These are phyloP conservation scores for Leguminivora glycinivorella DNA, from an alignment of 1,140 invertebrate species.

Conservation along the genomic window DNA sequence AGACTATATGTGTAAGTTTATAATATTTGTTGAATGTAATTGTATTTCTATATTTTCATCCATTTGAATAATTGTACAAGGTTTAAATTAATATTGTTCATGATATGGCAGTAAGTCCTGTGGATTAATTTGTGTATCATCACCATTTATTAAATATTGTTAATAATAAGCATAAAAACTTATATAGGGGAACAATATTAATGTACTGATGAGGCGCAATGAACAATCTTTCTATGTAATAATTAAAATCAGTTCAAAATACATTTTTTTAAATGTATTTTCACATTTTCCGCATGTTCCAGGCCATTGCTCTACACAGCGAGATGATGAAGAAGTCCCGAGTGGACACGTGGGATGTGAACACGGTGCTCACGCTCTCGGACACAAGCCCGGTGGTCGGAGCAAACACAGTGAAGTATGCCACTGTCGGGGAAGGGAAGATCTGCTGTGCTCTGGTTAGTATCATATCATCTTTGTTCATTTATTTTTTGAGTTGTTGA, in stretches of 20 bases:
- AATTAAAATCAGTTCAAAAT: too few relatives aligned
- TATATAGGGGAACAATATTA: too few relatives aligned
- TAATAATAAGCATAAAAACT: too few relatives aligned
- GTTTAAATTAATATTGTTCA: neutral
- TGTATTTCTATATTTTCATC: neutral
- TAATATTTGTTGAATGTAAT: neutral
- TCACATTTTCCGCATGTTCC: conserved; percentile 34
- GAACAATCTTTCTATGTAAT: too few relatives aligned
- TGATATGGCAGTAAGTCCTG: too few relatives aligned
- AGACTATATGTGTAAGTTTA: conserved; percentile 71
- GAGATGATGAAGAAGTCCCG: conserved; percentile 71
- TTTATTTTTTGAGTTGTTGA: neutral
- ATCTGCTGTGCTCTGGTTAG: conserved; percentile 63
- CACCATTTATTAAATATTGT: too few relatives aligned
- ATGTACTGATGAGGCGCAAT: too few relatives aligned
- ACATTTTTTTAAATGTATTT: too few relatives aligned
- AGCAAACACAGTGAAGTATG: conserved; percentile 54
- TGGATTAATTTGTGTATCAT: too few relatives aligned
- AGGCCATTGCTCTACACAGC: conserved; percentile 69
- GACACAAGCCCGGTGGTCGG: conserved; percentile 72
- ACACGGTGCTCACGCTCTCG: conserved; percentile 62
- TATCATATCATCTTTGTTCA: conserved; percentile 29
- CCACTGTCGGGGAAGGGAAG: conserved; percentile 66
- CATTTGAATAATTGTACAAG: neutral
- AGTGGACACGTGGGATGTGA: conserved; percentile 73